Evolutionary conservation across 2,797 vertebrate genomes (phyloP).

Genomic region (Gymnoscopelus braueri): DNA sequence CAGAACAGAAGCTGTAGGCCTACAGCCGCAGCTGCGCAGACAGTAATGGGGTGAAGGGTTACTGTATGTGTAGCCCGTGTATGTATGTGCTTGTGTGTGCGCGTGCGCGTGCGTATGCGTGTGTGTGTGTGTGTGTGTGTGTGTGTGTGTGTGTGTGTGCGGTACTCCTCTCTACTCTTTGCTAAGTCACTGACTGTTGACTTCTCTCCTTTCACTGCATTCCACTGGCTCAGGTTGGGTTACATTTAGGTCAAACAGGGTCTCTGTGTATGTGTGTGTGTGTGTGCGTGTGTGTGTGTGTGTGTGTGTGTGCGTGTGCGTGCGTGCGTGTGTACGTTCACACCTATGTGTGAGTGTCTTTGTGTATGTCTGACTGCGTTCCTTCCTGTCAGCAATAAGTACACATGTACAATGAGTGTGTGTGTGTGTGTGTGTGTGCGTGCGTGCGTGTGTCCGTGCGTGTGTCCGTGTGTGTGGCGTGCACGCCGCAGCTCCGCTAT

Average conservation of each 20-base stretch:
- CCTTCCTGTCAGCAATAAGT: no score
- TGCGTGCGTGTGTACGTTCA: constrained; percentile 15
- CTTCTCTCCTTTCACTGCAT: neutral
- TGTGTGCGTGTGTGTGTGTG: no score
- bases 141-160: neutral
- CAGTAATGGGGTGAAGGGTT: neutral
- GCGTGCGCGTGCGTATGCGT: no score
- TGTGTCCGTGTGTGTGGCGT: no score
- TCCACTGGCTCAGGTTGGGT: neutral
- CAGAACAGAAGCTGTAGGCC: constrained; percentile 23
- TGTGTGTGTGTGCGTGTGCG: constrained; percentile 14
- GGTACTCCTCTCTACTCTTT: neutral
- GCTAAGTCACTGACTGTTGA: neutral
- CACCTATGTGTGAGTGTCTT: neutral
- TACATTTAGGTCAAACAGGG: no score
- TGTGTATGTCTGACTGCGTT: no score
- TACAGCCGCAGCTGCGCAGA: neutral
- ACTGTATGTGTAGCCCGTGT: neutral
- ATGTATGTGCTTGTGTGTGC: no score
- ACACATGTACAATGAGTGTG: no score
- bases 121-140: neutral
- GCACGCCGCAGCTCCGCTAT: no score
- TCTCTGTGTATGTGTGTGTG: no score
- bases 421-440: neutral
- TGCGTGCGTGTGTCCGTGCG: no score